Percentiles rank a stretch among this genome's conserved stretches.
Evolutionary conservation across 2,113 vertebrate genomes (phyloP).

Genomic region (Sialia sialis): DNA sequence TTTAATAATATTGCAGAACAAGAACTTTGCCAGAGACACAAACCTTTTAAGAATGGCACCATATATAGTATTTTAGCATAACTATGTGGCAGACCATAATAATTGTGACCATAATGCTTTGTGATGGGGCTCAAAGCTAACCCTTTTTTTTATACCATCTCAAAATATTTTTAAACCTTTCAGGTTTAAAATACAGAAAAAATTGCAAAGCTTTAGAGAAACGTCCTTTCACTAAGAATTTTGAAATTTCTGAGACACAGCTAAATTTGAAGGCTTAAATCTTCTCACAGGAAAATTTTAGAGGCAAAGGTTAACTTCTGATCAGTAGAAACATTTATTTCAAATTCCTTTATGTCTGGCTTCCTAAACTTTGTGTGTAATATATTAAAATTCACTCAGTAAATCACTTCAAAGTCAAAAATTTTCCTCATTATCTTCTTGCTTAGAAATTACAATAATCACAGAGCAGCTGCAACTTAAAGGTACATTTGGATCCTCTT

Average conservation of each 20-base stretch:
- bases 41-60: background rate
- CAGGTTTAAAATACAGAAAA: background rate
- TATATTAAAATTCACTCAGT: background rate
- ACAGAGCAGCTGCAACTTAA: background rate
- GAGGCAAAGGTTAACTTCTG: background rate
- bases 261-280: background rate
- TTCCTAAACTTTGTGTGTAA: background rate
- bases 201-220: background rate
- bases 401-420: background rate
- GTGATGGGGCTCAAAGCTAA: background rate
- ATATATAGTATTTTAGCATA: background rate
- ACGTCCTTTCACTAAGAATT: background rate
- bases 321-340: background rate
- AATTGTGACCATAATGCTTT: background rate
- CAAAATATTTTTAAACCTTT: background rate
- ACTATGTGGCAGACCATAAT: background rate
- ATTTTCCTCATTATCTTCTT: background rate
- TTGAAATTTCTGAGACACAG: background rate
- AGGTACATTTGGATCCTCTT: background rate
- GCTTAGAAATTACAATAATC: background rate
- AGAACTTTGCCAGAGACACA: background rate
- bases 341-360: background rate
- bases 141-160: background rate
- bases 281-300: background rate
- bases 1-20: background rate